Conservation (phyloP, 2,797 vertebrate species). For the Sebastes miniatus region DNA sequence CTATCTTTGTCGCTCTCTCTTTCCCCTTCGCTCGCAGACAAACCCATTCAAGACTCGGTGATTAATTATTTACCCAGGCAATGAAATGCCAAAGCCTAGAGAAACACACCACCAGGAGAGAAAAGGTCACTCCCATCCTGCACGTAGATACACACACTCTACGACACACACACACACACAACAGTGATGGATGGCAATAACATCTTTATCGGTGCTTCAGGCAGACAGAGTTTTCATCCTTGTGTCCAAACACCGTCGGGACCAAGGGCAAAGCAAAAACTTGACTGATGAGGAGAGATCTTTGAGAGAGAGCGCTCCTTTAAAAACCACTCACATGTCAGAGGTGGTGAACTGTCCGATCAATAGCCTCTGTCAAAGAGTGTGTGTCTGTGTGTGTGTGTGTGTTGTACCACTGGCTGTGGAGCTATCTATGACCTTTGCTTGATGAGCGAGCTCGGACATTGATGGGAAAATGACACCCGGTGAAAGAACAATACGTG, state of each 20-base stretch:
- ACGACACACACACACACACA: background rate
- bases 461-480: constrained; percentile 8
- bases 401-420: background rate
- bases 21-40: constrained; percentile 58
- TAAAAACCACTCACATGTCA: constrained; percentile 55
- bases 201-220: constrained; percentile 68
- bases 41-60: constrained; percentile 65
- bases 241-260: constrained; percentile 35
- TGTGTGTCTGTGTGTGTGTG: background rate
- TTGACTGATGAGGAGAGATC: constrained; percentile 53
- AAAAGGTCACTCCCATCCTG: constrained; percentile 76
- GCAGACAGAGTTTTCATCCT: constrained; percentile 63
- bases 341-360: constrained; percentile 38
- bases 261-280: constrained; percentile 60
- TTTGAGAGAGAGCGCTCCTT: constrained; percentile 31
- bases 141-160: constrained; percentile 34
- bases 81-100: constrained; percentile 80
- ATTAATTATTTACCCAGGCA: constrained; percentile 84
- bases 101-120: constrained; percentile 67
- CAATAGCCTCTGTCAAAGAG: constrained; percentile 30
- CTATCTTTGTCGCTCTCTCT: constrained; percentile 44
- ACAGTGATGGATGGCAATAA: constrained; percentile 69
- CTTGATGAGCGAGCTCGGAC: background rate
- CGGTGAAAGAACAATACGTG: background rate
- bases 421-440: constrained; percentile 19